phyloP scores from a whole-genome alignment of 2,888 invertebrate genomes.

The Hetaerina titia region DNA sequence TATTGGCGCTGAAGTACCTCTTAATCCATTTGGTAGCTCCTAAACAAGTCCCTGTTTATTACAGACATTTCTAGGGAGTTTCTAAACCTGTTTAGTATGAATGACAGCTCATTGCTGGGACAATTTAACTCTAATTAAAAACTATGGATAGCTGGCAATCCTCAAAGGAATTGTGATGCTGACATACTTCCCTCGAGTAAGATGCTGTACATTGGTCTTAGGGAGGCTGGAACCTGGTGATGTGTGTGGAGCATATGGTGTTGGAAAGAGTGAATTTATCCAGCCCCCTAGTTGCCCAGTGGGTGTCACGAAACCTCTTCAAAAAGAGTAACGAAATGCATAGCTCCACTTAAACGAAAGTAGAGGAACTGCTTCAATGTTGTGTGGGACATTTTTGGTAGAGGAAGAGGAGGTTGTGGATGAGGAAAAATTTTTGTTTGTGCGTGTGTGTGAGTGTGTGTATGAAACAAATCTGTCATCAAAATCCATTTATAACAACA shows the following conservation, averaged over 20 bases:
- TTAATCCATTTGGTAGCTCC: conserved; percentile 36
- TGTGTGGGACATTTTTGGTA: conserved; percentile 61
- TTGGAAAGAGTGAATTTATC: conserved; percentile 47
- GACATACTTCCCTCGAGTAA: conserved; percentile 59
- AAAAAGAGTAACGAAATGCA: conserved; percentile 58
- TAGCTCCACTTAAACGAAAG: conserved; percentile 62
- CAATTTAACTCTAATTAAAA: conserved; percentile 49
- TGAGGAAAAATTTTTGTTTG: conserved; percentile 55
- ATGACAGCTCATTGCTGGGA: conserved; percentile 66
- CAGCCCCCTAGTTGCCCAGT: conserved; percentile 55
- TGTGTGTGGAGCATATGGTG: conserved; percentile 54
- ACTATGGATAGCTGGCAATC: conserved; percentile 62
- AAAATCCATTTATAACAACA: conserved; percentile 59
- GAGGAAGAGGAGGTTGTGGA: conserved; percentile 51
- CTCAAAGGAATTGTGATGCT: conserved; percentile 65
- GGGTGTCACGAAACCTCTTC: conserved; percentile 40
- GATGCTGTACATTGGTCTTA: conserved; percentile 54
- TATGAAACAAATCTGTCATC: conserved; percentile 57
- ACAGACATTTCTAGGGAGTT: conserved; percentile 64
- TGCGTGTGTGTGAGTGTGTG: conserved; percentile 18
- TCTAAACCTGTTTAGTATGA: conserved; percentile 63
- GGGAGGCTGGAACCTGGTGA: conserved; percentile 53
- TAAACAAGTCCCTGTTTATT: conserved; percentile 40
- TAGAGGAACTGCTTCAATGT: conserved; percentile 66
- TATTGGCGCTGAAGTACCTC: conserved; percentile 58